Conservation (phyloP, 2,888 invertebrate genomes). For the Orthosia incerta region DNA sequence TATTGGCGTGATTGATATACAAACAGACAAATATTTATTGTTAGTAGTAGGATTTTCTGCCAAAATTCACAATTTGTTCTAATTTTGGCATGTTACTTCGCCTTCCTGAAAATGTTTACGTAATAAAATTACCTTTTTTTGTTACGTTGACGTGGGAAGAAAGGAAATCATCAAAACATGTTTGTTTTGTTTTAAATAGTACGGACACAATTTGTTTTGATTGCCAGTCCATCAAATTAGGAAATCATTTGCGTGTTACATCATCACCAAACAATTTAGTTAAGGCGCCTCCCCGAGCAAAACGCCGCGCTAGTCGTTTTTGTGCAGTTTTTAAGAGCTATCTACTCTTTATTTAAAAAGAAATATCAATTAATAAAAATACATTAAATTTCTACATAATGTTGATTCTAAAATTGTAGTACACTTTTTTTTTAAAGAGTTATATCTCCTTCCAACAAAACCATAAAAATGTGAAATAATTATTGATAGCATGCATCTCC, state of each 20-base stretch:
- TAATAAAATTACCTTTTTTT: constrained; percentile 25
- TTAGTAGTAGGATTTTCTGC: constrained; percentile 10
- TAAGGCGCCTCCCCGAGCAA: no score
- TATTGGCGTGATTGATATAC: background rate
- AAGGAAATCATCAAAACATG: constrained; percentile 4
- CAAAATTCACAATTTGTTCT: constrained; percentile 21
- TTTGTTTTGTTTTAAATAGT: constrained; percentile 15
- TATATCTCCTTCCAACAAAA: no score
- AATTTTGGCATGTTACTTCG: constrained; percentile 35
- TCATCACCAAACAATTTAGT: background rate
- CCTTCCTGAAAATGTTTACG: constrained; percentile 17
- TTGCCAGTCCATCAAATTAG: constrained; percentile 11
- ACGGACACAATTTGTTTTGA: background rate
- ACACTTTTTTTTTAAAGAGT: no score
- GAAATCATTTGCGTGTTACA: constrained; percentile 6
- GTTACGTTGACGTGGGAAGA: background rate
- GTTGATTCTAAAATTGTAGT: no score
- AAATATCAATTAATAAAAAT: no score
- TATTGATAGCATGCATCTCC: no score
- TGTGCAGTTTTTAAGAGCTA: no score
- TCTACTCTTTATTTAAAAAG: no score
- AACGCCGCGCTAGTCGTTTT: no score
- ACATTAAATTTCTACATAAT: no score
- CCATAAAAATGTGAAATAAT: no score
- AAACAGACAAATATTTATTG: background rate